Evolutionary conservation across 1,140 invertebrate species (phyloP).

Genomic region (Metaphire vulgaris): DNA sequence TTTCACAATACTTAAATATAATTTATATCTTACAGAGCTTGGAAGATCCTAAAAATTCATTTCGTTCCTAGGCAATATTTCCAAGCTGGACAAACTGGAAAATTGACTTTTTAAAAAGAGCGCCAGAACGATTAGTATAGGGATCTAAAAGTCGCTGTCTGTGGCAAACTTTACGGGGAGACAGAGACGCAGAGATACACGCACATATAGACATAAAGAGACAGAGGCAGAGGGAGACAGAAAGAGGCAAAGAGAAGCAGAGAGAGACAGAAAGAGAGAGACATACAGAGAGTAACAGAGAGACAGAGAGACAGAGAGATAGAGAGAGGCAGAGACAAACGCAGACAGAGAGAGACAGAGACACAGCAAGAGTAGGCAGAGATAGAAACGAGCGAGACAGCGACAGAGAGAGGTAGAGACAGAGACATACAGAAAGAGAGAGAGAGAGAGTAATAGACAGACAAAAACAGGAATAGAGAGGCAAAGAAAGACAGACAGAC

Average conservation of each 20-base stretch:
- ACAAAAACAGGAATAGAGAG: background rate
- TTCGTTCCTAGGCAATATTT: too few relatives aligned
- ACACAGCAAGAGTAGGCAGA: background rate
- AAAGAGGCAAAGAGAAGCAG: background rate
- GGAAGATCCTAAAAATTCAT: too few relatives aligned
- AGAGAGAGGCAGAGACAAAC: conserved; percentile 11
- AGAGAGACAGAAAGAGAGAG: background rate
- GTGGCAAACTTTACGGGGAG: too few relatives aligned
- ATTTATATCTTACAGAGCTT: too few relatives aligned
- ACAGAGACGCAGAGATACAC: background rate
- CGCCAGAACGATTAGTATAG: too few relatives aligned
- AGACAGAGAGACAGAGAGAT: background rate
- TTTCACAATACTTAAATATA: too few relatives aligned
- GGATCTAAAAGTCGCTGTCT: too few relatives aligned
- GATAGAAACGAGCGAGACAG: background rate
- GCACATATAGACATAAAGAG: background rate
- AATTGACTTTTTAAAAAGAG: too few relatives aligned
- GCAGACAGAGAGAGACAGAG: background rate
- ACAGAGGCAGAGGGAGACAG: background rate
- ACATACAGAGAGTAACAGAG: background rate
- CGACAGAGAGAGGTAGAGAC: background rate
- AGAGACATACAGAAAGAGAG: background rate
- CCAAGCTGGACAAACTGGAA: too few relatives aligned
- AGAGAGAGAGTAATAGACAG: conserved; percentile 12
- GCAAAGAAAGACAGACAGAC: background rate